A percentile compares a stretch with the other conserved stretches of the same genome.
Conservation (phyloP, 1,140 invertebrate genomes). For the Arctopsyche grandis region DNA sequence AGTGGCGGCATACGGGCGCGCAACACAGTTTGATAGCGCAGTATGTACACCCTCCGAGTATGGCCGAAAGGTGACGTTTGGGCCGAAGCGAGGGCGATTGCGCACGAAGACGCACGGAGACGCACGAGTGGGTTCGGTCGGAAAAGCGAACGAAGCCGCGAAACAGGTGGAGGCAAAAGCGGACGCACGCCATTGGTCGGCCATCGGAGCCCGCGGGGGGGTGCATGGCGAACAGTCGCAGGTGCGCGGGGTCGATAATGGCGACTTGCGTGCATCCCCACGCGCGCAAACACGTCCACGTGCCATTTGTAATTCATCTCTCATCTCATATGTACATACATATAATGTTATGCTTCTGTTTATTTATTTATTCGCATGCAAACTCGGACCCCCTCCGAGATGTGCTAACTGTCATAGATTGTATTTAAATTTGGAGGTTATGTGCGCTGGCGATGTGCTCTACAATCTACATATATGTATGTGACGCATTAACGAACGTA, state of each 20-base stretch:
- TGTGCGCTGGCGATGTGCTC: no score
- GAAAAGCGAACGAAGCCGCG: slow-evolving; percentile 24
- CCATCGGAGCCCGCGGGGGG: background rate
- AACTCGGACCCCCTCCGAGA: no score
- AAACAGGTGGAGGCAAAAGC: slow-evolving; percentile 6
- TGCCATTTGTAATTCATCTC: no score
- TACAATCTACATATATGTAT: no score
- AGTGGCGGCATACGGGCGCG: no score
- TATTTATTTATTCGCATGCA: no score
- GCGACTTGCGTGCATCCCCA: slow-evolving; percentile 1
- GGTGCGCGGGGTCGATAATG: slow-evolving; percentile 22
- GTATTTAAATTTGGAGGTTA: no score
- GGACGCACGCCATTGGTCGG: slow-evolving; percentile 5
- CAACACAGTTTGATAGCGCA: background rate
- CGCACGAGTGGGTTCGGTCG: background rate
- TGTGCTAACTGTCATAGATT: no score
- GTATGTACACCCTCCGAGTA: background rate
- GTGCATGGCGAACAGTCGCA: background rate
- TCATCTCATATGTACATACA: no score
- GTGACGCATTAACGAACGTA: no score
- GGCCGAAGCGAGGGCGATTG: background rate
- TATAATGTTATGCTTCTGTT: no score
- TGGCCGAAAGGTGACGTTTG: slow-evolving; percentile 8
- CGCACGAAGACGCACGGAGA: background rate
- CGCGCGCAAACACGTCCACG: no score